Evolutionary conservation across 2,888 invertebrate species (phyloP), one percentile per base, ranked within the genome.

Genomic region (Furcula furcula): DNA sequence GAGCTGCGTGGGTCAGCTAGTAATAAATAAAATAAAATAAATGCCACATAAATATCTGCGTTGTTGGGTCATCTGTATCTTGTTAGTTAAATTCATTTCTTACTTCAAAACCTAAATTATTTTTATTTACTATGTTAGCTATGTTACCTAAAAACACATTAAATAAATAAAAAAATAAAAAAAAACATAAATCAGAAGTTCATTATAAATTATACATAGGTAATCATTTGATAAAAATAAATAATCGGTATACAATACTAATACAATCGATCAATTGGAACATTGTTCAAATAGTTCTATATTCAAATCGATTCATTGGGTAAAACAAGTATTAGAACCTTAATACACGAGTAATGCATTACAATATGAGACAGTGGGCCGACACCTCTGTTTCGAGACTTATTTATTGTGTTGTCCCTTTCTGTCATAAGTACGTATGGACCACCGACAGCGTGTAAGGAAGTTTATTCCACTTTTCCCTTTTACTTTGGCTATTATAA

Each of bases 391-490:
- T 71, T 67, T 69, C 47, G 47, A 66, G 45, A 42, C 59, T 70
- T 74, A 76, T 74, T 72, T 76, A 76, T 74, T 57, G 70, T 72
- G 73, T 63, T 54, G 63, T 62, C 56, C 58, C 57, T 65, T 71
- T 68, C 63, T 69, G 59, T 67, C 57, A 49, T 63, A 68, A 60
- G 66, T 62, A 64, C 51, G 18, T 40, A 45, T 36, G 59, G 78
- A 78, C 78, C 78, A 78, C 78, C 78, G 66, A 64, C 66, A 19
- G 66, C 44, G 65, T 54, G 31, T 49, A 51, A 64, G 52, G 55
- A 29, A 50, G 52, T 59, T 22, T 40, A 38, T 45, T 72, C 64
- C 57, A 32, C 44, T 63, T 67, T 6, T n/a, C 27, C 39, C 64
- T 7, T 21, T n/a, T n/a, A n/a, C n/a, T n/a, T n/a, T n/a, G n/a